Percentiles rank a stretch among this genome's conserved stretches.
Conservation (phyloP, 2,888 invertebrate species). For the Timandra comae region DNA sequence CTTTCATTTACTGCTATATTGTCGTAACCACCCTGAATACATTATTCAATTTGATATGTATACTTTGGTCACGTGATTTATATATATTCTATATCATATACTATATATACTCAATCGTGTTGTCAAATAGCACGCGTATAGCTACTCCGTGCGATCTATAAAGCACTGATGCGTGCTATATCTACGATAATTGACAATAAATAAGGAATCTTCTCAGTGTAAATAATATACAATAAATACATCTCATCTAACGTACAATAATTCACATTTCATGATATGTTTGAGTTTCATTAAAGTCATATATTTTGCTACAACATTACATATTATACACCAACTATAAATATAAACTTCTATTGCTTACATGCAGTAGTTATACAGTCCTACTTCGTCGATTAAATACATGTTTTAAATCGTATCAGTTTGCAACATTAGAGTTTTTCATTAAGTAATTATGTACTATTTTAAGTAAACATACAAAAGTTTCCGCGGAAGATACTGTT, state of each 20-base stretch:
- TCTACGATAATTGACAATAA: slow-evolving; percentile 71
- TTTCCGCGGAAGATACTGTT: slow-evolving; percentile 40
- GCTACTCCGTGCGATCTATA: slow-evolving; percentile 28
- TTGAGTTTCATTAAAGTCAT: slow-evolving; percentile 46
- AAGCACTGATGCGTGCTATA: slow-evolving; percentile 43
- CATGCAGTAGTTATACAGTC: slow-evolving; percentile 12
- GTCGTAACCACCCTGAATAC: too few species aligned
- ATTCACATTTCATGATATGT: slow-evolving; percentile 65
- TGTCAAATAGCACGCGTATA: slow-evolving; percentile 5
- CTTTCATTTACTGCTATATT: too few species aligned
- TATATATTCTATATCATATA: too few species aligned
- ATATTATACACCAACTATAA: slow-evolving; percentile 41
- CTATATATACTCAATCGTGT: background rate
- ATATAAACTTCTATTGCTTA: slow-evolving; percentile 43
- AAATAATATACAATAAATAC: slow-evolving; percentile 38
- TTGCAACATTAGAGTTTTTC: slow-evolving; percentile 13
- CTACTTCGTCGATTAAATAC: background rate
- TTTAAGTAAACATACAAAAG: slow-evolving; percentile 34
- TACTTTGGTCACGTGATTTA: slow-evolving; percentile 18
- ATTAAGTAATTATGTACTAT: slow-evolving; percentile 11
- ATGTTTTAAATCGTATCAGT: slow-evolving; percentile 12
- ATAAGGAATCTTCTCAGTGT: slow-evolving; percentile 65
- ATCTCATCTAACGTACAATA: slow-evolving; percentile 45
- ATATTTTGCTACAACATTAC: slow-evolving; percentile 27
- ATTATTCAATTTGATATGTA: background rate